Percentiles rank a stretch among this genome's conserved stretches.
phyloP scores from a whole-genome alignment of 1,140 invertebrate species.

The Nomia melanderi region DNA sequence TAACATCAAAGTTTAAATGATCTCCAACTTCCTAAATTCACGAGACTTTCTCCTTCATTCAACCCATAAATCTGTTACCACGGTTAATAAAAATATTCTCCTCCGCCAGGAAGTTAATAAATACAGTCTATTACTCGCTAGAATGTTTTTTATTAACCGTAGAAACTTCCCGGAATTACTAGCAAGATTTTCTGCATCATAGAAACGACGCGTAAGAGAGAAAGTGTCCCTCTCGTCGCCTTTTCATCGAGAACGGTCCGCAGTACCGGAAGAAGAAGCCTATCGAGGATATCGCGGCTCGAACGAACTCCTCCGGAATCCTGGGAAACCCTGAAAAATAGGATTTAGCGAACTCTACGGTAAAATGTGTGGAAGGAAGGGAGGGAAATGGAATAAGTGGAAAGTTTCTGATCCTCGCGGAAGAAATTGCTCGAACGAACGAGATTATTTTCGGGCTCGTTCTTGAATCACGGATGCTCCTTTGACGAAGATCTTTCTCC shows the following conservation, averaged over 20 bases:
- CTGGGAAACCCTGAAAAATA: constrained; percentile 11
- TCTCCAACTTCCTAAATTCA: no score
- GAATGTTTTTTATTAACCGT: no score
- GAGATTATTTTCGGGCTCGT: constrained; percentile 12
- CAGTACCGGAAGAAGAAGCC: constrained; percentile 18
- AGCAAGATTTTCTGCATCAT: no score
- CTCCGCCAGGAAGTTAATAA: no score
- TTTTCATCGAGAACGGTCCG: background rate
- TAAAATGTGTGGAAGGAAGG: no score
- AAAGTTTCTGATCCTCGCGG: constrained; percentile 9
- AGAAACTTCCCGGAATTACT: no score
- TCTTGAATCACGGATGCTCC: background rate
- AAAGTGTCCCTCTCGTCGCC: background rate
- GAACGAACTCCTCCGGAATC: background rate
- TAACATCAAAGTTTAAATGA: no score
- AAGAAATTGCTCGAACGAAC: constrained; percentile 15
- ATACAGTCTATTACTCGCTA: no score
- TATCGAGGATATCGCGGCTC: constrained; percentile 5
- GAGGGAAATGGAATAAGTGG: constrained; percentile 8
- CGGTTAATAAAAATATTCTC: no score
- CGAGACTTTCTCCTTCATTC: no score
- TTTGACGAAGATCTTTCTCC: background rate
- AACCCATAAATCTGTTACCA: no score
- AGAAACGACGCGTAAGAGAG: background rate
- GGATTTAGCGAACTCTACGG: constrained; percentile 3